Conservation (phyloP, 2,888 invertebrate species). For the Drosophila atroscutellata region DNA sequence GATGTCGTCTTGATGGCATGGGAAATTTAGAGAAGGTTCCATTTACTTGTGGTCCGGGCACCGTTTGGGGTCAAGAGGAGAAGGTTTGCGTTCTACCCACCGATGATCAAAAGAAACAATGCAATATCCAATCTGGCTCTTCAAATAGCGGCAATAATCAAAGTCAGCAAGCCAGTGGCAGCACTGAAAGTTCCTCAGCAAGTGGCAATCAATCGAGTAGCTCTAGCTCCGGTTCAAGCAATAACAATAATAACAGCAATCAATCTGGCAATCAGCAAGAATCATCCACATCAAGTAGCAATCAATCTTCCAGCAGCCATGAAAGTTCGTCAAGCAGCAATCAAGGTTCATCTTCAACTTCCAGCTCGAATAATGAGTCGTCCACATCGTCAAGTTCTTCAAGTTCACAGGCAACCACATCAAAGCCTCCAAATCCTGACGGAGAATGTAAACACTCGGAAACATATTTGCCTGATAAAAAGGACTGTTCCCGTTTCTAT, state of each 20-base stretch:
- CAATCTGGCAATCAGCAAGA: conserved; percentile 48
- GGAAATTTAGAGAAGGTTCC: conserved; percentile 85
- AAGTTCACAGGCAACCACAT: conserved; percentile 24
- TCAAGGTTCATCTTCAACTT: conserved; percentile 38
- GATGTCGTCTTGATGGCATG: conserved; percentile 86
- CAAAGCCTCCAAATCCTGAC: conserved; percentile 72
- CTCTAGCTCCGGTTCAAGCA: conserved; percentile 18
- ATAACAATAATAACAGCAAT: conserved; percentile 23
- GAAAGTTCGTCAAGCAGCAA: conserved; percentile 18
- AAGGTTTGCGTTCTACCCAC: conserved; percentile 86
- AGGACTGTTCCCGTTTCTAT: conserved; percentile 88
- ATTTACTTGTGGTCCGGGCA: conserved; percentile 87
- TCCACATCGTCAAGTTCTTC: conserved; percentile 37
- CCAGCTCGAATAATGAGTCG: conserved; percentile 48
- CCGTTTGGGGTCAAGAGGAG: conserved; percentile 87
- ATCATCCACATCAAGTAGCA: conserved; percentile 51
- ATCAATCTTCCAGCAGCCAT: conserved; percentile 40
- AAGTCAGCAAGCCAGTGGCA: conserved; percentile 35
- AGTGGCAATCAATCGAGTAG: conserved; percentile 36
- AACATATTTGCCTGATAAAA: conserved; percentile 84
- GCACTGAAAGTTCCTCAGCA: conserved; percentile 35
- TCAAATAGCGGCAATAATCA: conserved; percentile 25
- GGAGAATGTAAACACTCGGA: conserved; percentile 85
- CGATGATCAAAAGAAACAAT: conserved; percentile 76
- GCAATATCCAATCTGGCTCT: conserved; percentile 54